Evolutionary conservation across 1,140 invertebrate genomes (phyloP), one percentile per base, ranked within the genome.

Genomic region (Orussus abietinus): DNA sequence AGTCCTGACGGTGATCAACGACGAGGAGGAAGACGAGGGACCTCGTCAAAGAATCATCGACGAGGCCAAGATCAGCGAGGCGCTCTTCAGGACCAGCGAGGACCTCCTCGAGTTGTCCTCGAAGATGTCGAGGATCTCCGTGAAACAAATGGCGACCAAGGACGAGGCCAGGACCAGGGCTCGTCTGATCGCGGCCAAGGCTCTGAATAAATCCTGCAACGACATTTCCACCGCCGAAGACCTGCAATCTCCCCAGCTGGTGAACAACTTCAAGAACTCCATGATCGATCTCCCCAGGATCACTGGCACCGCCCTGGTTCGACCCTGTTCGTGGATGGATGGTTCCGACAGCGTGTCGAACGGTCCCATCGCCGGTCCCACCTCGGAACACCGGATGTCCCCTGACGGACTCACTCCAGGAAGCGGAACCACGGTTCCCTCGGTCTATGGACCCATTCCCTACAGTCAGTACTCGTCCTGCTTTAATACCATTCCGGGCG

Each of bases 401-500:
- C 55, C 51, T 37, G 49, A 39, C 32, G 49, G 43, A 36, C 29
- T 12, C 35, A 47, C n/a, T 26, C 58, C 45, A n/a, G 43, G 50
- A 46, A 62, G 47, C 59, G 67, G 72, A 53, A 75, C 62, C 36
- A 72, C 76, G 57, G 66, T 80, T 57, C 70, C 76, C 28, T 66
- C 73, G 45, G 60, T 80, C 42, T 80, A 80, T 59, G 78, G 78
- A 45, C 78, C 78, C 32, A 69, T 77, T 38, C 78, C 79, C 49
- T 81, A 80, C 67, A 80, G 78, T 80, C 66, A 75, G 77, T 79
- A 10, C 14, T 38, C 47, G 28, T 17, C n/a, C 48, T 45, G 43
- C 39, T 38, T 51, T 15, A 47, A 50, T 51, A 47, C 48, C 41
- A 44, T 47, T 44, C 21, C 14, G 41, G 28, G 51, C 44, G 45